A percentile compares a stretch with the other conserved stretches of the same genome.
These are phyloP conservation scores for Litocranius walleri DNA, from an alignment of 2,113 vertebrate species.

Conservation along the genomic window DNA sequence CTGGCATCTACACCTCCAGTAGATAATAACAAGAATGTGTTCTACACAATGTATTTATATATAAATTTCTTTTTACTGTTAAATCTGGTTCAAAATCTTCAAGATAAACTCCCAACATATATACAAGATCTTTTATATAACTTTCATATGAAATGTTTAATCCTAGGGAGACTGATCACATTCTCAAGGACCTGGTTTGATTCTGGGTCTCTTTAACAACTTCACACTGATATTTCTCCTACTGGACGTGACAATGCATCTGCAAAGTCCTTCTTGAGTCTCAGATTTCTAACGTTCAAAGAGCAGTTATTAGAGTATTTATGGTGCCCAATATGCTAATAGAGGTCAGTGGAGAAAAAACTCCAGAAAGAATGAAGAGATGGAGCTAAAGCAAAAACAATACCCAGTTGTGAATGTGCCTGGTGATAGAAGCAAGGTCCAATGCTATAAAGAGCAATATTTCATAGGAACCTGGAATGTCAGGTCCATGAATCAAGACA, in stretches of 20 bases:
- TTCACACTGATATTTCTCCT: not conserved
- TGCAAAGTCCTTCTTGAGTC: not conserved
- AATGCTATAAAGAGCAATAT: no score
- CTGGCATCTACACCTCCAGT: not conserved
- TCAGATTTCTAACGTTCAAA: not conserved
- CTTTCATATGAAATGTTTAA: not conserved
- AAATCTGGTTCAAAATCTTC: not conserved
- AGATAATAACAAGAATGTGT: not conserved
- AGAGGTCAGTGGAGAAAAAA: no score
- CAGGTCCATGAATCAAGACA: no score
- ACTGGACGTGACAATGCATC: not conserved
- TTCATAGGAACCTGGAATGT: no score
- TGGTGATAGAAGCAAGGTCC: no score
- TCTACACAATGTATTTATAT: not conserved
- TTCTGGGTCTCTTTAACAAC: not conserved
- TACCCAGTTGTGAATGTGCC: no score
- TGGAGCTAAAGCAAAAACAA: no score
- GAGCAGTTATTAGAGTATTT: not conserved
- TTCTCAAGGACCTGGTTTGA: not conserved
- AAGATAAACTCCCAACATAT: not conserved
- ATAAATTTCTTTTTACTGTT: not conserved
- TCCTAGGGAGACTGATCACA: not conserved
- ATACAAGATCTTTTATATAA: not conserved
- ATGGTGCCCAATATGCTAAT: not conserved
- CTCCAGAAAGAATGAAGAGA: no score